Conservation (phyloP, 2,888 invertebrate genomes). For the Acronicta psi region DNA sequence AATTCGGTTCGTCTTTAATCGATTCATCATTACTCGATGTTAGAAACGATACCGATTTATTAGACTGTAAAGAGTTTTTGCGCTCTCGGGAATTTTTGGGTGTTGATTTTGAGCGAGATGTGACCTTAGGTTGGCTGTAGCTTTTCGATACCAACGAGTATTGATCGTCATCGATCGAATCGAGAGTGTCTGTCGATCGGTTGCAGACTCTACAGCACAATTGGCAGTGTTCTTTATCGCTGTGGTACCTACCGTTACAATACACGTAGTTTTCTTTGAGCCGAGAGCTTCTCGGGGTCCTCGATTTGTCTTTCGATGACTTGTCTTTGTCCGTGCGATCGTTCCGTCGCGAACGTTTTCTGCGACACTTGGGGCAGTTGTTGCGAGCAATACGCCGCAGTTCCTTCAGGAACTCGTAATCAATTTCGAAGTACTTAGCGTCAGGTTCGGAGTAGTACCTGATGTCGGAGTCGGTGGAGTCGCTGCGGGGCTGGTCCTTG, state of each 20-base stretch:
- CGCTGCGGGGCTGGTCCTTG: constrained; percentile 59
- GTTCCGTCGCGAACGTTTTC: constrained; percentile 64
- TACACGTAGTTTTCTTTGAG: constrained; percentile 72
- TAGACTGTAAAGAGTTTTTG: constrained; percentile 84
- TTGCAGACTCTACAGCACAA: constrained; percentile 80
- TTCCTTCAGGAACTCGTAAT: constrained; percentile 85
- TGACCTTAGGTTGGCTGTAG: constrained; percentile 70
- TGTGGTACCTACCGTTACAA: constrained; percentile 80
- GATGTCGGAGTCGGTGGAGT: constrained; percentile 72
- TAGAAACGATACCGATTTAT: constrained; percentile 85
- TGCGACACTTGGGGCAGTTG: constrained; percentile 81
- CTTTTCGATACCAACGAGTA: constrained; percentile 79
- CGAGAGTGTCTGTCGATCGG: constrained; percentile 79
- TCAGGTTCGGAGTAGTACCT: constrained; percentile 87
- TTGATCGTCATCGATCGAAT: constrained; percentile 79
- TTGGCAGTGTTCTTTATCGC: constrained; percentile 78
- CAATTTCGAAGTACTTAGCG: constrained; percentile 86
- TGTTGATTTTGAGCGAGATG: constrained; percentile 65
- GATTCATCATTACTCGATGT: constrained; percentile 83
- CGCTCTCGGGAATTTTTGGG: constrained; percentile 68
- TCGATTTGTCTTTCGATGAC: constrained; percentile 55
- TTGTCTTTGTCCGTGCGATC: constrained; percentile 54
- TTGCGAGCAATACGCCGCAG: constrained; percentile 80
- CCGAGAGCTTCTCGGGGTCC: constrained; percentile 57
- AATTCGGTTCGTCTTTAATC: constrained; percentile 82